Evolutionary conservation across 2,888 invertebrate species (phyloP), one percentile per base, ranked within the genome.

Genomic region (Andrena hattorfiana): DNA sequence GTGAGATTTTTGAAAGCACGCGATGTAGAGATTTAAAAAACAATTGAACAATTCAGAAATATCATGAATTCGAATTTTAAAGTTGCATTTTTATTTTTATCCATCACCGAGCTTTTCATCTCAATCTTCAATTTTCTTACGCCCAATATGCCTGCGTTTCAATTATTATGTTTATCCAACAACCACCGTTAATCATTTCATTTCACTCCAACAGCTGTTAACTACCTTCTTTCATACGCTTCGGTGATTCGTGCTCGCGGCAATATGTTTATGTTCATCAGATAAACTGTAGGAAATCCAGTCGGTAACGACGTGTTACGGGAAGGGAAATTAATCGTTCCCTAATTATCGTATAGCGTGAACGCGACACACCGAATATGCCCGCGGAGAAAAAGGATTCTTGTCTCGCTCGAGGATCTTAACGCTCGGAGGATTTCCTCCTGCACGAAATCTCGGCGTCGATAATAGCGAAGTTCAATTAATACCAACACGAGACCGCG

Each of bases 341-440:
- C 82, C 85, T 87, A 87, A 87, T 87, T 87, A 87, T 87, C 87
- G 84, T 79, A 85, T 87, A 85, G 87, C 87, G 87, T 87, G 87
- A 85, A 87, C 79, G 71, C 76, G 79, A 62, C 79, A 68, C 56
- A n/a, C n/a, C 63, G 59, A 68, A 76, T 42, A 54, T 26, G 64
- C 48, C 49, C 35, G 13, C 8, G 32, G 23, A 30, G 79, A 68
- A 82, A 87, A 87, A 83, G 87, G 85, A 87, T 81, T 77, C 81
- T 87, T 87, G 85, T 87, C 87, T 75, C 68, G 10, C 32, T 16
- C 51, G 51, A 20, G 69, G 68, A 81, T 78, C 74, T 77, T 73
- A 66, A 68, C 77, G 63, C 66, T 72, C 63, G 8, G 48, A 72
- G 66, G 69, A 80, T 75, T 75, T 75, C 75, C 69, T 64, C 23